Base-by-base conservation (phyloP, 2,888 invertebrate genomes). In the Volucella bombylans region DNA sequence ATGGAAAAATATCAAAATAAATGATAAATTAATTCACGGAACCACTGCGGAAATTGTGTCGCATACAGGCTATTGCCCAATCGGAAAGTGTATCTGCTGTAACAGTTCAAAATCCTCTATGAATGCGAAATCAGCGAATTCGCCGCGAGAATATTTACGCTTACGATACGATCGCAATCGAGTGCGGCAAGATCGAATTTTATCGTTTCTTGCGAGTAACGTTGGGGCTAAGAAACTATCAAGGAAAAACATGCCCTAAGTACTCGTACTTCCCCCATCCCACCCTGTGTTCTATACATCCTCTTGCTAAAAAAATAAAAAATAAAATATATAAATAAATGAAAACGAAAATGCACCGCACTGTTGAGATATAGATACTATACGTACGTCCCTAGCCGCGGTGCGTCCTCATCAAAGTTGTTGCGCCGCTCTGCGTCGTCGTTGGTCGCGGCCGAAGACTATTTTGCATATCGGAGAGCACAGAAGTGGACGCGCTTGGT, bases 181-280 rank as follows among this genome's bases (percentile, higher is more conserved):
- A 31, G 6, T 52, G 72, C 62, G 62, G 76, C 71, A 85, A 85
- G 76, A 80, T 80, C 74, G 67, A 85, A 80, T 81, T 81, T 71
- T 85, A 85, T 76, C 71, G 62, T 72, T 76, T 76, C 71, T 80
- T 68, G n/a, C n/a, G n/a, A n/a, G n/a, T n/a, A 68, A 81, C 65
- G 71, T 52, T 67, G 67, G 76, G 85, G 87, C 87, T 85, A 87
- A 87, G 86, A 87, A 87, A 87, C 87, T 87, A 87, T 86, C 87
- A 87, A 87, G 87, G 87, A 87, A 87, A 87, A 87, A 64, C 57
- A 62, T 76, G 50, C 47, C 78, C 57, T 78, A 45, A 54, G 54
- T 78, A 54, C 12, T 11, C 55, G 54, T 78, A 54, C 12, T 11
- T 62, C 31, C 14, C 57, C 38, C 73, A 43, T 10, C 14, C 4